Percentiles rank a stretch among this genome's conserved stretches.
Conservation (phyloP, 2,797 vertebrate genomes). For the Chaunax sp. region DNA sequence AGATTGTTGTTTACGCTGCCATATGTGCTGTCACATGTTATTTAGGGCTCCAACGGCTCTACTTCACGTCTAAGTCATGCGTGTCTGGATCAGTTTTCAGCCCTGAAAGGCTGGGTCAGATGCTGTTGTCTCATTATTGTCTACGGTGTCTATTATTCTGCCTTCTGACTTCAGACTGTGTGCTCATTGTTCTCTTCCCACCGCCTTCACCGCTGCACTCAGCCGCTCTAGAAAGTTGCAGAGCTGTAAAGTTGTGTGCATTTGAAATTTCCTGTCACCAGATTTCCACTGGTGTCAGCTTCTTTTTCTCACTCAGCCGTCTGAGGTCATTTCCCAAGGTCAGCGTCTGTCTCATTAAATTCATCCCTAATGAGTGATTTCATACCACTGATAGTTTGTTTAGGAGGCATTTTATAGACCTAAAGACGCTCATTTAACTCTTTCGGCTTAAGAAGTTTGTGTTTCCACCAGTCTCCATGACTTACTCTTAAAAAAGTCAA, state of each 20-base stretch:
- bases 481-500: background rate
- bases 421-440: background rate
- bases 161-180: background rate
- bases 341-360: slow-evolving; percentile 14
- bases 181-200: background rate
- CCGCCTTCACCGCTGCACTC: background rate
- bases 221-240: background rate
- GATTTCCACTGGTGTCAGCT: slow-evolving; percentile 59
- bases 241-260: background rate
- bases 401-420: accelerated
- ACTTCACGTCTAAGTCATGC: slow-evolving; percentile 47
- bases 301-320: slow-evolving; percentile 10
- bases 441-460: background rate
- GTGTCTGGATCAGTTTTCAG: slow-evolving; percentile 18
- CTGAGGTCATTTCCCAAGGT: slow-evolving; percentile 69
- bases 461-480: background rate
- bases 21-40: slow-evolving; percentile 47
- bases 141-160: background rate
- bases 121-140: slow-evolving; percentile 12
- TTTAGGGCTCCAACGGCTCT: slow-evolving; percentile 42
- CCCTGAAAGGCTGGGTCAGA: background rate
- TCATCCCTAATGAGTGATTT: background rate
- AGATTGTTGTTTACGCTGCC: slow-evolving; percentile 42
- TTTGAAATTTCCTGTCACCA: slow-evolving; percentile 10
- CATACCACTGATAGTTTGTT: accelerated